A percentile compares a stretch with the other conserved stretches of the same genome.
Conservation (phyloP, 2,888 invertebrate species). For the Ptilodon capucinus region DNA sequence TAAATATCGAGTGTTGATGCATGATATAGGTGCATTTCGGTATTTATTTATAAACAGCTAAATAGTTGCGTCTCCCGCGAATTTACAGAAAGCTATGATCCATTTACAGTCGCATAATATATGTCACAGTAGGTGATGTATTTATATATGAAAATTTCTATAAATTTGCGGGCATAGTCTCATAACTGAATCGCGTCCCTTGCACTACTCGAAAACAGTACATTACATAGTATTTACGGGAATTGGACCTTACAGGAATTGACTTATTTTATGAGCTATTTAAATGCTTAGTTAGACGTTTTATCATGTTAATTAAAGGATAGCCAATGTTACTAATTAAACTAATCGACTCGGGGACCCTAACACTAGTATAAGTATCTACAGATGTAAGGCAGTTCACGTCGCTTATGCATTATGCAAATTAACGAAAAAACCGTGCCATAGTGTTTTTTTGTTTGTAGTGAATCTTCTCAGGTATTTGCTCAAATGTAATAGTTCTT, state of each 20-base stretch:
- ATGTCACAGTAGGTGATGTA: no score
- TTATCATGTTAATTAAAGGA: conserved; percentile 31
- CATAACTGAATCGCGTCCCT: conserved; percentile 2
- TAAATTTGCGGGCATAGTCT: no score
- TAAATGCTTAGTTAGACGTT: conserved; percentile 30
- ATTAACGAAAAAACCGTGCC: conserved; percentile 76
- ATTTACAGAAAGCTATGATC: no score
- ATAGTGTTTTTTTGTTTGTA: conserved; percentile 60
- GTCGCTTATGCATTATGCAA: conserved; percentile 35
- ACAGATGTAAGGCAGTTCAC: conserved; percentile 34
- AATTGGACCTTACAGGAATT: conserved; percentile 36
- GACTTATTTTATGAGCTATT: conserved; percentile 31
- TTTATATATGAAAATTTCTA: no score
- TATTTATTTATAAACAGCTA: no score
- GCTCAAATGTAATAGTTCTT: conserved; percentile 60
- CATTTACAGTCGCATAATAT: no score
- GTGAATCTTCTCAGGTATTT: conserved; percentile 58
- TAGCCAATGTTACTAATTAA: no score
- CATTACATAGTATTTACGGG: conserved; percentile 16
- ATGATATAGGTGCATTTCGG: background rate
- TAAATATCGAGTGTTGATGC: background rate
- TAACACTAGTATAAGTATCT: conserved; percentile 43
- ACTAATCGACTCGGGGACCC: conserved; percentile 43
- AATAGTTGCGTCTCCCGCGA: no score
- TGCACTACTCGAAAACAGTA: conserved; percentile 21